Evolutionary conservation across 53 echinoderm and acorn worm species (phyloP).

Genomic region (Temnopleurus reevesii): DNA sequence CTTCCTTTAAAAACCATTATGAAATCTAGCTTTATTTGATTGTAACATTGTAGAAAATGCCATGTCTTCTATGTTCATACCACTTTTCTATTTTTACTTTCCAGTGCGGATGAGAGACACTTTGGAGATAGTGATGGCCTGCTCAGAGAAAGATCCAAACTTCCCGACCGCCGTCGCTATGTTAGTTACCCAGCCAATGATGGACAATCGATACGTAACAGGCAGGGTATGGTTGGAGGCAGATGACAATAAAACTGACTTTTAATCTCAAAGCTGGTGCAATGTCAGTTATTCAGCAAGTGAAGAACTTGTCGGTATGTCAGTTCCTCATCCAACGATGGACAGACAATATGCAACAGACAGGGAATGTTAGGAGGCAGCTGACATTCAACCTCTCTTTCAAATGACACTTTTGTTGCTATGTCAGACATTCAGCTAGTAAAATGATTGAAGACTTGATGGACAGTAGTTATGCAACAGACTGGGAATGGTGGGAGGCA

Average conservation of each 20-base stretch:
- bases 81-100: no score
- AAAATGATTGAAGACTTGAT: no score
- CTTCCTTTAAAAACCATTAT: no score
- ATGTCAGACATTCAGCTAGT: no score
- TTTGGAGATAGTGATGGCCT: conserved; percentile 30
- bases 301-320: background rate
- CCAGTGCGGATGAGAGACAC: background rate
- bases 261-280: background rate
- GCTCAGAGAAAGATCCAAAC: background rate
- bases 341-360: no score
- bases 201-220: conserved; percentile 31
- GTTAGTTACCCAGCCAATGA: conserved; percentile 22
- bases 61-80: no score
- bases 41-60: no score
- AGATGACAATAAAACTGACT: background rate
- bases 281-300: background rate
- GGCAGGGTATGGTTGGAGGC: conserved; percentile 22
- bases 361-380: no score
- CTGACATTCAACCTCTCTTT: background rate
- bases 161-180: conserved; percentile 24
- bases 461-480: no score
- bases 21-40: no score
- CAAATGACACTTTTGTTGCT: background rate
- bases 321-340: no score
- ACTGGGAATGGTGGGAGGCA: no score